Evolutionary conservation across 2,888 invertebrate species (phyloP), one percentile per base, ranked within the genome.

Genomic region (Erannis defoliaria): DNA sequence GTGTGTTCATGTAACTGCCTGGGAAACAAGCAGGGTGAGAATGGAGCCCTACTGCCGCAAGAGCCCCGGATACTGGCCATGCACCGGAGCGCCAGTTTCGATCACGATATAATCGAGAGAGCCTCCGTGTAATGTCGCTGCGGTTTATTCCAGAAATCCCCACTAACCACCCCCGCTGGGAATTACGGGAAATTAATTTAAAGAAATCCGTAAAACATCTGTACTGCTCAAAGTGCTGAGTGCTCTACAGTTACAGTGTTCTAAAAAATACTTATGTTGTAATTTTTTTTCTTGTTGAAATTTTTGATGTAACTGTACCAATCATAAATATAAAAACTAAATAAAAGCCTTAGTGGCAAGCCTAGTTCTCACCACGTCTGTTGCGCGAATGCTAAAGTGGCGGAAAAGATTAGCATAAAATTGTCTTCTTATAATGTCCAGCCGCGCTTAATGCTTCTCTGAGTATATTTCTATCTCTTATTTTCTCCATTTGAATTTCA

Each of bases 1-100:
- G 93, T 93, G 29, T 93, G 93, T 56, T 93, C 93, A 4, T 93
- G 93, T 75, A 93, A 91, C 81, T 93, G 93, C 66, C 82, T 93
- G 37, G 93, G 93, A 67, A 92, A 89, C 78, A 93, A 93, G 75
- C 91, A 91, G 72, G 90, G 89, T 65, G 93, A 89, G 71, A 84
- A 83, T 53, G 89, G 88, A 16, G 87, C 87, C 10, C 77, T 91
- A 35, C 74, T 90, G 60, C 71, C 79, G 2, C 66, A 79, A 5
- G 76, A 77, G 58, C 59, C 74, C 9, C 70, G 78, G 26, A 72
- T 80, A 45, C 75, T 73, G 29, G 73, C 74, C 5, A 67, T 77
- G 55, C 76, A 71, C 40, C 75, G 78, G 19, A 82, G 80, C 33
- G 72, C 80, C 14, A 77, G 81, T 1, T 72, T 83, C 18, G 74